Evolutionary conservation across 2,888 invertebrate species (phyloP).

Genomic region (Tipula confusa): DNA sequence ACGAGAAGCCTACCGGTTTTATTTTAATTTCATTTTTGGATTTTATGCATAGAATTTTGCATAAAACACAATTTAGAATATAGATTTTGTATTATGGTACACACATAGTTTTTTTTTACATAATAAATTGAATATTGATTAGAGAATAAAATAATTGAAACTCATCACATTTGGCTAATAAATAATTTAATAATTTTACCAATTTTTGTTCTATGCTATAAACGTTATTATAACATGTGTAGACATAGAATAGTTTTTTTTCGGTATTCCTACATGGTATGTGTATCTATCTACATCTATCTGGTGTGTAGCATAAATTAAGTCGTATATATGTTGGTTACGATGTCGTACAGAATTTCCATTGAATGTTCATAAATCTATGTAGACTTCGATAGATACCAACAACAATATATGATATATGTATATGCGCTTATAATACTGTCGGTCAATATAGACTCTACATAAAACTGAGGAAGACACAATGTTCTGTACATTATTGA

Average conservation of each 20-base stretch:
- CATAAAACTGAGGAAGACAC: background rate
- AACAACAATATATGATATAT: background rate
- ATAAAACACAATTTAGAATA: background rate
- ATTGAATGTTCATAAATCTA: constrained; percentile 12
- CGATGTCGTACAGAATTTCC: background rate
- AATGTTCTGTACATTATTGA: background rate
- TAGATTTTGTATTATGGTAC: background rate
- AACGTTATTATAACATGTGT: background rate
- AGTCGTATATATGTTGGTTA: background rate
- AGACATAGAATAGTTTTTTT: background rate
- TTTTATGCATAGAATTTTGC: background rate
- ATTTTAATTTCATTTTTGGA: too few relatives aligned
- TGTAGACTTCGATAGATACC: background rate
- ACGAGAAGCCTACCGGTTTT: too few relatives aligned
- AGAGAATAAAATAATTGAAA: constrained; percentile 12
- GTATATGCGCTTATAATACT: too few relatives aligned
- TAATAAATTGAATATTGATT: constrained; percentile 25
- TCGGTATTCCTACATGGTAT: background rate
- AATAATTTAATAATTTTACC: background rate
- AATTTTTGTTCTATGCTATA: background rate
- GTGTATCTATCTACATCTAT: background rate
- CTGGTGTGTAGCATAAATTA: background rate
- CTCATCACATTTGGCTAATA: constrained; percentile 25
- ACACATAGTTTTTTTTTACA: background rate
- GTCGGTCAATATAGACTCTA: background rate